Percentiles rank a stretch among this genome's conserved stretches.
These are phyloP conservation scores for Scolopax rusticola DNA, from an alignment of 2,797 vertebrate species.

Conservation along the genomic window DNA sequence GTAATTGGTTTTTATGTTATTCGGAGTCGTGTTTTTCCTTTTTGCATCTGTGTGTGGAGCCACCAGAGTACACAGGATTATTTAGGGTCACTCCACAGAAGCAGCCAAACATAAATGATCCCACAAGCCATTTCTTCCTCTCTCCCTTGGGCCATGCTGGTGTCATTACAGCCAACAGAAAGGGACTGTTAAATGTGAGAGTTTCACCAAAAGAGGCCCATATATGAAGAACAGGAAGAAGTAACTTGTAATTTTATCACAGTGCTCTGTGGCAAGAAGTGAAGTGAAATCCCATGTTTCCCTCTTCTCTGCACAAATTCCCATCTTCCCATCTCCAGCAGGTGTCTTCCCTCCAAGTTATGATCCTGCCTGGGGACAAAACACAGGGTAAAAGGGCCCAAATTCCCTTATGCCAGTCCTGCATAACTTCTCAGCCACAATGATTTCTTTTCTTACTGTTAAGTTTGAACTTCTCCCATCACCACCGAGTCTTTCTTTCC, in stretches of 20 bases:
- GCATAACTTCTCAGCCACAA: not conserved
- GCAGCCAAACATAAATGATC: constrained; percentile 41
- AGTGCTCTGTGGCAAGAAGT: not conserved
- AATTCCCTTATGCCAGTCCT: not conserved
- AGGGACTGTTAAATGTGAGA: not conserved
- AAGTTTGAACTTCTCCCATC: not conserved
- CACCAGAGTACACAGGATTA: not conserved
- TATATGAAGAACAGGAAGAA: not conserved
- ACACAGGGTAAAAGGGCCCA: not conserved
- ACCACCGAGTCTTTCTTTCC: not conserved
- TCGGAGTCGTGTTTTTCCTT: constrained; percentile 2
- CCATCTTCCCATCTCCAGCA: not conserved
- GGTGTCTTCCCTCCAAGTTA: not conserved
- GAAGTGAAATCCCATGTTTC: not conserved
- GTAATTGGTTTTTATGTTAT: constrained; percentile 6
- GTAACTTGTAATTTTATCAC: not conserved
- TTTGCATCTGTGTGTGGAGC: not conserved
- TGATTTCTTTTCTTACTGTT: not conserved
- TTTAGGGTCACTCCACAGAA: constrained; percentile 17
- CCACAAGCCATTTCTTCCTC: constrained; percentile 20
- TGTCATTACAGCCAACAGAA: not conserved
- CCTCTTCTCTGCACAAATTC: not conserved
- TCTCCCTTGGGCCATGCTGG: not conserved
- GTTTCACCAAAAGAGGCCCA: not conserved
- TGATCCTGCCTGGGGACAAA: not conserved